Percentiles rank a stretch among this genome's conserved stretches.
These are phyloP conservation scores for Actinia tenebrosa DNA, from an alignment of 64 coral and sea anemone species.

Conservation along the genomic window DNA sequence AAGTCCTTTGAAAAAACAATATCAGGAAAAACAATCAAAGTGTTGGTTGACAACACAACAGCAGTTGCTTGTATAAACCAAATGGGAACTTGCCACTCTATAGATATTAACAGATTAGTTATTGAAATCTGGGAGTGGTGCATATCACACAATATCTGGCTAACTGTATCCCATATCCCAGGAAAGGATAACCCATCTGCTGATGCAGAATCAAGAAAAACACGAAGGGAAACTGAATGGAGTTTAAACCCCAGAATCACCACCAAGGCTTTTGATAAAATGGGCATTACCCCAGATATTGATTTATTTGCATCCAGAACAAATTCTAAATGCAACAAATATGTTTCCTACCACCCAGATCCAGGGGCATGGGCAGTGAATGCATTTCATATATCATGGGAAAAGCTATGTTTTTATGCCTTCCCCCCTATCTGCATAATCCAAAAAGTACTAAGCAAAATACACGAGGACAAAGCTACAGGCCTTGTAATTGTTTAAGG, in stretches of 20 bases:
- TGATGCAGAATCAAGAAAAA: constrained; percentile 37
- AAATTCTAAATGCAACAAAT: no score
- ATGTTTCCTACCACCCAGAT: no score
- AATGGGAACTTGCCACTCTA: constrained; percentile 49
- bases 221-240: constrained; percentile 42
- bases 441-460: no score
- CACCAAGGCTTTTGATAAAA: no score
- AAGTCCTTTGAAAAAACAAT: background rate
- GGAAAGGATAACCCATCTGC: constrained; percentile 45
- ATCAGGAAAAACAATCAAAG: constrained; percentile 12
- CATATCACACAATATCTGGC: background rate
- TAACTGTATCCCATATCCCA: constrained; percentile 33
- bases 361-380: no score
- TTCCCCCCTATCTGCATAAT: no score
- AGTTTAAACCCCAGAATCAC: background rate
- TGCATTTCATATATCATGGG: no score
- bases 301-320: no score
- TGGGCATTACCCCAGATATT: no score
- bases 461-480: no score
- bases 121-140: constrained; percentile 35
- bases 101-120: constrained; percentile 31
- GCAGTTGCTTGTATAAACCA: constrained; percentile 28
- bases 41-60: constrained; percentile 26
- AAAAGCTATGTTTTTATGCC: no score
- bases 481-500: no score